A percentile compares a stretch with the other conserved stretches of the same genome.
These are phyloP conservation scores for Apolygus lucorum DNA, from an alignment of 1,140 invertebrate genomes.

Conservation along the genomic window DNA sequence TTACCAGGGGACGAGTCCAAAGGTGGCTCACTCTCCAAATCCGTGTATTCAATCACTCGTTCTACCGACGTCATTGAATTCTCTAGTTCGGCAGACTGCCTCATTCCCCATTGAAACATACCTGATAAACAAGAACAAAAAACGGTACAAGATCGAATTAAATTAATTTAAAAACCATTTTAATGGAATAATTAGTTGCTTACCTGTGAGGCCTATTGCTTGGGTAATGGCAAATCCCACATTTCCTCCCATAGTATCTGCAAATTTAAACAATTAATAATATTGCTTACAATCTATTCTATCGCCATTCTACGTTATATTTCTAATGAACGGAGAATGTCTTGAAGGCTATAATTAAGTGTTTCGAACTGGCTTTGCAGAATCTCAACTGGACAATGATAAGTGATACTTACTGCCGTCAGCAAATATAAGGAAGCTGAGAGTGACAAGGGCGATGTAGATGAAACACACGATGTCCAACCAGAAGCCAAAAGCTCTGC, in stretches of 20 bases:
- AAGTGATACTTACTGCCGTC: constrained; percentile 27
- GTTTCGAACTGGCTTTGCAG: no score
- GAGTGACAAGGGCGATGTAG: constrained; percentile 61
- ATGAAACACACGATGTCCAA: constrained; percentile 64
- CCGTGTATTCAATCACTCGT: constrained; percentile 63
- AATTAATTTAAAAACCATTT: neutral
- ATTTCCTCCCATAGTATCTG: constrained; percentile 47
- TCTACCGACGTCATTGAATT: constrained; percentile 79
- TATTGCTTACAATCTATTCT: constrained; percentile 32
- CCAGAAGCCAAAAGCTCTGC: constrained; percentile 74
- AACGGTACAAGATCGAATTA: neutral
- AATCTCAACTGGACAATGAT: no score
- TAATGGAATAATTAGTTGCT: neutral
- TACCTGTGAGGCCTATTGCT: constrained; percentile 60
- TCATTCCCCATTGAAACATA: constrained; percentile 75
- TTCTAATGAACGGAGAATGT: no score
- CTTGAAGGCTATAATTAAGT: no score
- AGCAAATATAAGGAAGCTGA: constrained; percentile 55
- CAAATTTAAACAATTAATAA: constrained; percentile 23
- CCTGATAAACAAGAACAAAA: constrained; percentile 39
- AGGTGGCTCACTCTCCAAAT: constrained; percentile 50
- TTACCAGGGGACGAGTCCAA: constrained; percentile 41
- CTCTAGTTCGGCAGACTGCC: constrained; percentile 59
- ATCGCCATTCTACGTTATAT: constrained; percentile 40
- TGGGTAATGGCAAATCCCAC: constrained; percentile 82